These are phyloP conservation scores for Scaptodrosophila latifasciaeformis DNA, from an alignment of 2,888 invertebrate genomes.

Conservation along the genomic window DNA sequence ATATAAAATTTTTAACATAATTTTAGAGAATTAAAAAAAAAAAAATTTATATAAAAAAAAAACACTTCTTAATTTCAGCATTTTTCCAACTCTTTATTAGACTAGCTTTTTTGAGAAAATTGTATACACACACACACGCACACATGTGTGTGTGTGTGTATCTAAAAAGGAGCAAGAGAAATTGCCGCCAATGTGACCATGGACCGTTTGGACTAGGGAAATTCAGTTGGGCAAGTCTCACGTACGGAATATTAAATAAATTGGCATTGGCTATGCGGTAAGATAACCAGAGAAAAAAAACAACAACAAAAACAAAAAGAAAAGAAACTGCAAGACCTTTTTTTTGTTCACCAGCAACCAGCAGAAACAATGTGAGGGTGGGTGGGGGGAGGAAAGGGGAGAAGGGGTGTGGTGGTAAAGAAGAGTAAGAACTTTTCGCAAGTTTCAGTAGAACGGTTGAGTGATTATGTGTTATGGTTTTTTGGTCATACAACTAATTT, in stretches of 20 bases:
- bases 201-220: background rate
- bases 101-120: too few relatives aligned
- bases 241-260: slow-evolving; percentile 65
- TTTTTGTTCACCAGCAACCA: background rate
- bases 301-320: background rate
- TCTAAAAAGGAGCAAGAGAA: background rate
- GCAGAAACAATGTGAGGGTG: background rate
- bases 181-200: background rate
- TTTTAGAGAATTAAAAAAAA: too few relatives aligned
- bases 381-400: background rate
- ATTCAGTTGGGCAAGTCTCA: slow-evolving; percentile 29
- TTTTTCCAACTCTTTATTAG: too few relatives aligned
- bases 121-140: too few relatives aligned
- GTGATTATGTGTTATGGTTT: slow-evolving; percentile 1
- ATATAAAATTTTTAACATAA: too few relatives aligned
- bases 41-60: too few relatives aligned
- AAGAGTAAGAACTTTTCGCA: too few relatives aligned
- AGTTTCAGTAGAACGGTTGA: background rate
- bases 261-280: slow-evolving; percentile 52
- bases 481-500: slow-evolving; percentile 3
- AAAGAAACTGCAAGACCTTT: too few relatives aligned
- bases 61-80: too few relatives aligned
- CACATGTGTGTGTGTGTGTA: too few relatives aligned
- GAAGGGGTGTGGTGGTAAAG: too few relatives aligned
- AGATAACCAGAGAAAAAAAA: slow-evolving; percentile 6